Percentiles rank a stretch among this genome's conserved stretches.
phyloP scores from a whole-genome alignment of 2,888 invertebrate species.

The Sphaerophoria rueppellii region DNA sequence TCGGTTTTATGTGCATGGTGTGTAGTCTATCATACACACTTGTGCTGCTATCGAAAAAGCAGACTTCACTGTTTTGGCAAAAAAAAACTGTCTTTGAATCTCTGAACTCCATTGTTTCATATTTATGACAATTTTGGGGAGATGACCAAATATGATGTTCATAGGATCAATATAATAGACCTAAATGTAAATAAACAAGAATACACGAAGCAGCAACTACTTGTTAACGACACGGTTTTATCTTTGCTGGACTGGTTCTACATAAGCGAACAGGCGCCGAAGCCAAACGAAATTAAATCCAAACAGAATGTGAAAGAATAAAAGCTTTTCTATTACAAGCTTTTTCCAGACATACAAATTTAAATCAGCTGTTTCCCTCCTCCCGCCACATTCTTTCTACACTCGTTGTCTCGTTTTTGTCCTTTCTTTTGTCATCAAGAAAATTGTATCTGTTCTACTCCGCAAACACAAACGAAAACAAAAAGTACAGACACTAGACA shows the following conservation, averaged over 20 bases:
- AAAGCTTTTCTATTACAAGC: constrained; percentile 49
- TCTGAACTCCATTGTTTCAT: no score
- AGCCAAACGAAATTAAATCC: background rate
- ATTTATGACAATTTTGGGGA: no score
- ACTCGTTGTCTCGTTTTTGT: background rate
- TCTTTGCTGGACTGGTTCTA: constrained; percentile 42
- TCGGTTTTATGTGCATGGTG: no score
- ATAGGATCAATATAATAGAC: background rate
- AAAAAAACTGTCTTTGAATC: no score
- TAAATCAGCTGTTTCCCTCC: constrained; percentile 45
- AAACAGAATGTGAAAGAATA: constrained; percentile 13
- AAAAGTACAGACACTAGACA: constrained; percentile 5
- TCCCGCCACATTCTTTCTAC: background rate
- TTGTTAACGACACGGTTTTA: constrained; percentile 46
- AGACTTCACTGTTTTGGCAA: no score
- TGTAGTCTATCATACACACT: no score
- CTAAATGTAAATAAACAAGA: background rate
- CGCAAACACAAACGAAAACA: constrained; percentile 7
- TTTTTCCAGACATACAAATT: constrained; percentile 35
- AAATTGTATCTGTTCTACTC: background rate
- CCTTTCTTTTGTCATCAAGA: constrained; percentile 7
- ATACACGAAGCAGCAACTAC: constrained; percentile 28
- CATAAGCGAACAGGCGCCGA: constrained; percentile 61
- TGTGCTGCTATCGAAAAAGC: no score
- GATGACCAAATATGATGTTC: no score